Percentiles rank a stretch among this genome's conserved stretches.
phyloP scores from a whole-genome alignment of 2,113 vertebrate species.

The Nematolebias whitei region DNA sequence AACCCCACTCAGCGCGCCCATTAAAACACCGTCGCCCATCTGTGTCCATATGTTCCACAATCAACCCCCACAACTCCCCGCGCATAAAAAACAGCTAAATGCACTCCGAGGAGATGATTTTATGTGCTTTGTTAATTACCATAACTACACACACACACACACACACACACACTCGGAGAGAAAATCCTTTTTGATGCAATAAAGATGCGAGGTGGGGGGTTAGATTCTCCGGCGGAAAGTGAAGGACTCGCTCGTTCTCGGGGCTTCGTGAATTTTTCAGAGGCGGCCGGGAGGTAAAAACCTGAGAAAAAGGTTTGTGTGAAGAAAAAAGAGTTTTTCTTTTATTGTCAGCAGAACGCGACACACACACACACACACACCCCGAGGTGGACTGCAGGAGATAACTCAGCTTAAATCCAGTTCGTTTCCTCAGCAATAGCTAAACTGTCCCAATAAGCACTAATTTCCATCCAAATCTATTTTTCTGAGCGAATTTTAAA shows the following conservation, averaged over 20 bases:
- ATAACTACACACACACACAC: conserved; percentile 40
- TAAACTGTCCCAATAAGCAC: conserved; percentile 41
- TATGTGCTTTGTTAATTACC: conserved; percentile 71
- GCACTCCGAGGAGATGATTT: conserved; percentile 68
- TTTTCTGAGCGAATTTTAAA: neutral
- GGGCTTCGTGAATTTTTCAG: conserved; percentile 76
- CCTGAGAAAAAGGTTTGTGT: conserved; percentile 72
- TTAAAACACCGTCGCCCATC: conserved; percentile 62
- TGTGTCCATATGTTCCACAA: conserved; percentile 69
- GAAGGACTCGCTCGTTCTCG: conserved; percentile 62
- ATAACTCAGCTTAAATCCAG: conserved; percentile 62
- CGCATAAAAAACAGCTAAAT: conserved; percentile 63
- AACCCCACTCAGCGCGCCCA: conserved; percentile 63
- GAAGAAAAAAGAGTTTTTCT: conserved; percentile 43
- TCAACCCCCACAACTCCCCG: conserved; percentile 31
- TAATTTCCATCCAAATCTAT: conserved; percentile 41
- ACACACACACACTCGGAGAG: neutral
- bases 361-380: conserved; percentile 30
- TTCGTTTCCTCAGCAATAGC: conserved; percentile 31
- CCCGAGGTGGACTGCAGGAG: conserved; percentile 59
- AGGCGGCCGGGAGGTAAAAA: conserved; percentile 65
- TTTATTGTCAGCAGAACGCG: conserved; percentile 69
- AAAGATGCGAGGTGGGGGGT: conserved; percentile 54
- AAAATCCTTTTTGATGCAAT: conserved; percentile 69
- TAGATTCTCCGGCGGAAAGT: conserved; percentile 63